Base-by-base conservation (phyloP, 2,113 vertebrate species). In the Castor canadensis region DNA sequence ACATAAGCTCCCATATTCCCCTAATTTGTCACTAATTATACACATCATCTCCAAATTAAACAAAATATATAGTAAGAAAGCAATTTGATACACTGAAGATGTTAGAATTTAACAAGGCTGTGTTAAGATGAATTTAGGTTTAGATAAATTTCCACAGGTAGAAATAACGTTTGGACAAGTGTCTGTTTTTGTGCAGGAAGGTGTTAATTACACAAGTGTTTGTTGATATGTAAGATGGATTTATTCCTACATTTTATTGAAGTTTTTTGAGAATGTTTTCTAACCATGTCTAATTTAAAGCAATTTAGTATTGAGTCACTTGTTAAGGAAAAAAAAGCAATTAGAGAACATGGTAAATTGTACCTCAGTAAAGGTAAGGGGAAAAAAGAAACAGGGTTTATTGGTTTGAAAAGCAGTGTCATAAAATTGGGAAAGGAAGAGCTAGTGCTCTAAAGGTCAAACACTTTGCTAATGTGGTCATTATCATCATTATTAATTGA, bases 341-440 rank as follows among this genome's bases (percentile, higher is more conserved):
- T 67, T 92, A 89, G 93, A 69, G 83, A 86, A 47, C 28, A 95
- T 47, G 5, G 32, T 87, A 38, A 92, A 81, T 87, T 88, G 40
- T 69, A n/a, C n/a, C 20, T 83, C 32, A 64, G 56, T 52, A 85
- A 79, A 72, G 4, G 20, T 30, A 72, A 52, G 15, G 22, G 24
- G 40, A 19, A 45, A 76, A 76, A 75, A 76, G 64, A 67, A 82
- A 43, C 15, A 69, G 19, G 3, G 52, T 76, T 22, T 72, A 75
- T 87, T 43, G 20, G 75, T 80, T 83, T 90, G 38, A 62, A 89
- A 76, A 96, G 8, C n/a, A 92, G 47, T 77, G 28, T 6, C 20
- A 40, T 40, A 12, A 82, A 28, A 92, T 32, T 84, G 6, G 30
- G 47, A 76, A 91, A 71, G 30, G 28, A 89, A 91, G n/a, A 84